Conservation (phyloP, 2,888 invertebrate genomes). For the Stramonita haemastoma region DNA sequence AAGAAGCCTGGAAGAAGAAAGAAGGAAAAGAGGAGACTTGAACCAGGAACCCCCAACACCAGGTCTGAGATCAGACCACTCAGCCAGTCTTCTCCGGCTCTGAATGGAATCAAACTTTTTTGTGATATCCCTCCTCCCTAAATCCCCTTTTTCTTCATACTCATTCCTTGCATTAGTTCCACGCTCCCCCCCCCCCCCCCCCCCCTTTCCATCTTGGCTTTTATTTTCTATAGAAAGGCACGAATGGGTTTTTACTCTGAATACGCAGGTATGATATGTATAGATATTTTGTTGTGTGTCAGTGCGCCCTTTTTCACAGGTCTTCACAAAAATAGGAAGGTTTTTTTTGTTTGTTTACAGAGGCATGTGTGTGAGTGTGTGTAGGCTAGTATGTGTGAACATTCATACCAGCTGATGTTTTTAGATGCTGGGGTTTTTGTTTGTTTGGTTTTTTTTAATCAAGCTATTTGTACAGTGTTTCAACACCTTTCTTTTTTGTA, state of each 20-base stretch:
- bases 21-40: not conserved
- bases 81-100: not conserved
- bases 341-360: no score
- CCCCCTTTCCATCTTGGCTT: not conserved
- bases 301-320: not conserved
- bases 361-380: no score
- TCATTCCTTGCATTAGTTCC: not conserved
- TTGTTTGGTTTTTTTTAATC: no score
- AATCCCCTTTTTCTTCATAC: not conserved
- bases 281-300: not conserved
- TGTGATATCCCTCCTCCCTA: not conserved
- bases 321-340: no score
- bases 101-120: not conserved
- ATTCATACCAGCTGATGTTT: no score
- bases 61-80: not conserved
- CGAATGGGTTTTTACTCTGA: not conserved
- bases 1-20: not conserved
- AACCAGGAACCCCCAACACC: not conserved
- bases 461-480: no score
- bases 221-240: not conserved
- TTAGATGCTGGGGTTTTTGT: no score
- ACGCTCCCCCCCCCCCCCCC: not conserved
- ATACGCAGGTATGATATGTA: not conserved
- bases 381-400: no score
- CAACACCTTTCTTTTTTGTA: no score